Evolutionary conservation across 2,113 vertebrate species (phyloP).

Genomic region (Pachypanchax playfairii): DNA sequence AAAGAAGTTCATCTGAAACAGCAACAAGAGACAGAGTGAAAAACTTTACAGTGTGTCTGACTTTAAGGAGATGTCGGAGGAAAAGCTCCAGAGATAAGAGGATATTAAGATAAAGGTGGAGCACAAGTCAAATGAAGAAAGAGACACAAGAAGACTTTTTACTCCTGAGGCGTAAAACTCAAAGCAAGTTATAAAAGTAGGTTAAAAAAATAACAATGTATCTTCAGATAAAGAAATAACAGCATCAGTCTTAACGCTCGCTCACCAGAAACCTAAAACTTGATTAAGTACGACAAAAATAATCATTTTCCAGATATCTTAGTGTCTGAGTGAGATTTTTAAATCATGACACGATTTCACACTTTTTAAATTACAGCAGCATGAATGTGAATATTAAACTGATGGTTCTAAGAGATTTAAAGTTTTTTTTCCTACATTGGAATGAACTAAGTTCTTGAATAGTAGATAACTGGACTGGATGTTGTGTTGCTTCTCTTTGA

Average conservation of each 20-base stretch:
- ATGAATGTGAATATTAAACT: conserved; percentile 1
- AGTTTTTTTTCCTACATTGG: background rate
- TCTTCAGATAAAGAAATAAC: background rate
- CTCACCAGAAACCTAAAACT: background rate
- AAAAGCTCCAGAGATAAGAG: conserved; percentile 5
- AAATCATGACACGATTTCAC: conserved; percentile 1
- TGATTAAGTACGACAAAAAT: background rate
- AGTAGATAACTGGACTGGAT: background rate
- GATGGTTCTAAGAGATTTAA: background rate
- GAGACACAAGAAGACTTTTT: conserved; percentile 5
- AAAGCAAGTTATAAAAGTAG: background rate
- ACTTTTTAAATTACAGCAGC: conserved; percentile 9
- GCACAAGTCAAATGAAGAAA: conserved; percentile 4
- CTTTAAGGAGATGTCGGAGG: conserved; percentile 21
- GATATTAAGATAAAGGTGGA: conserved; percentile 11
- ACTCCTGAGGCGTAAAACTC: conserved; percentile 13
- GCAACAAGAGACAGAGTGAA: conserved; percentile 12
- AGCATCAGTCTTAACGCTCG: background rate
- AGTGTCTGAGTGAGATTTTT: conserved; percentile 6
- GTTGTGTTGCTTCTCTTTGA: background rate
- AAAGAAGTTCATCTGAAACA: conserved; percentile 1
- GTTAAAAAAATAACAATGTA: background rate
- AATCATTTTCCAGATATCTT: background rate
- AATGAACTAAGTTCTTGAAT: background rate
- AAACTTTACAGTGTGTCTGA: conserved; percentile 2